Conservation (phyloP, 2,888 invertebrate species). For the Microplitis manilae region DNA sequence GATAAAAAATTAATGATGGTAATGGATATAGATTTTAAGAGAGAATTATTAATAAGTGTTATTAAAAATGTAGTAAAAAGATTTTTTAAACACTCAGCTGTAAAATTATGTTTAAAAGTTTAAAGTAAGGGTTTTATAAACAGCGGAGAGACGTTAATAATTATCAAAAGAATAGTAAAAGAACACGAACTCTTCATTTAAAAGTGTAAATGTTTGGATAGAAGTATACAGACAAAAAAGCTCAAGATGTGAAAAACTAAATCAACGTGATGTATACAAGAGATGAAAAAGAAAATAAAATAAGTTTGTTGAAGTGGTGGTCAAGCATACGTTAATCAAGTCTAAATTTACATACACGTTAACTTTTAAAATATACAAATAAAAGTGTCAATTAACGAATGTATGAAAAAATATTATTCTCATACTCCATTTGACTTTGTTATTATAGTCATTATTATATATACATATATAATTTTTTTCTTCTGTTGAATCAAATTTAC, state of each 20-base stretch:
- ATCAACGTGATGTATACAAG: background rate
- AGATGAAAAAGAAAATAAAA: conserved; percentile 12
- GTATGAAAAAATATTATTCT: background rate
- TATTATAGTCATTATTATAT: background rate
- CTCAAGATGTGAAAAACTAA: conserved; percentile 14
- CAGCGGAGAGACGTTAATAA: background rate
- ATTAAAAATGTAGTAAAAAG: conserved; percentile 1
- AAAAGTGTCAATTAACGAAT: conserved; percentile 9
- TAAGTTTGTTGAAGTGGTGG: conserved; percentile 7
- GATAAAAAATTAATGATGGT: background rate
- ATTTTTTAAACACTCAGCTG: background rate
- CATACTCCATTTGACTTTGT: background rate
- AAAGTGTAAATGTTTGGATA: conserved; percentile 23
- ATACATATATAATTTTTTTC: background rate
- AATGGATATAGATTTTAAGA: background rate
- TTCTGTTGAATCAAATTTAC: background rate
- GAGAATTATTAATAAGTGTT: background rate
- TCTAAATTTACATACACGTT: conserved; percentile 12
- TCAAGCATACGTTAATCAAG: background rate
- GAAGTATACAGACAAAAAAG: conserved; percentile 24
- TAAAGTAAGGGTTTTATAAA: background rate
- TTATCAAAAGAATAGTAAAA: conserved; percentile 1
- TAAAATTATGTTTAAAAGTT: background rate
- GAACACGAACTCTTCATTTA: conserved; percentile 11
- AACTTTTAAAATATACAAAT: background rate